These are phyloP conservation scores for Nilaparvata lugens DNA, from an alignment of 1,140 invertebrate genomes.

Conservation along the genomic window DNA sequence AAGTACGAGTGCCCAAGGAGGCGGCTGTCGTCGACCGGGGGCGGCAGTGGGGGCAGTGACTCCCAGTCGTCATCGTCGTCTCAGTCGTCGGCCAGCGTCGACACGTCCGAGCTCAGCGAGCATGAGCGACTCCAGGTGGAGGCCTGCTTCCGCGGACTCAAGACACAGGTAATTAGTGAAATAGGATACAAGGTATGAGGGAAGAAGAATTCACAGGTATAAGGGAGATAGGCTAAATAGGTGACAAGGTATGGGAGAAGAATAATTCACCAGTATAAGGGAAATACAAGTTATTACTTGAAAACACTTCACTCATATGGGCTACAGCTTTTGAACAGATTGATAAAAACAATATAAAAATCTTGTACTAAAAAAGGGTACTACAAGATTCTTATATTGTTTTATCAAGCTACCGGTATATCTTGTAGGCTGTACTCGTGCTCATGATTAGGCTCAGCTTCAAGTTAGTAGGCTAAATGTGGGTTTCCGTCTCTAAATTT, in stretches of 20 bases:
- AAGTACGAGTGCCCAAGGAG: constrained; percentile 2
- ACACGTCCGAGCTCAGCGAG: constrained; percentile 43
- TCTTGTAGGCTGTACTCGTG: too few relatives aligned
- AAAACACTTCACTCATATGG: too few relatives aligned
- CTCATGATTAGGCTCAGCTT: too few relatives aligned
- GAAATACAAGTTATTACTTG: too few relatives aligned
- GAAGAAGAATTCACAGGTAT: constrained; percentile 30
- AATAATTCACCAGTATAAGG: too few relatives aligned
- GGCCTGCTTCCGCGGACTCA: constrained; percentile 67
- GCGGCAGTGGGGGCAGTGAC: not conserved
- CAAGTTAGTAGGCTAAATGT: too few relatives aligned
- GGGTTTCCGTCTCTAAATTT: too few relatives aligned
- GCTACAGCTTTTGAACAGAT: too few relatives aligned
- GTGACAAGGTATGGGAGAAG: not conserved
- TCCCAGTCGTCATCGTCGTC: constrained; percentile 7
- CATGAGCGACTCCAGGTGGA: constrained; percentile 66
- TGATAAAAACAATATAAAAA: too few relatives aligned
- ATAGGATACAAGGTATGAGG: not conserved
- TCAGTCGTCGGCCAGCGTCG: constrained; percentile 18
- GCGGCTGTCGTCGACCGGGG: constrained; percentile 11
- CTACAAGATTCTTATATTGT: too few relatives aligned
- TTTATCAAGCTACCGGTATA: too few relatives aligned
- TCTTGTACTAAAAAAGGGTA: too few relatives aligned
- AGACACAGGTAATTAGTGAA: constrained; percentile 52
- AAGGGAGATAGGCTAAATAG: not conserved